These are phyloP conservation scores for Tragelaphus eurycerus DNA, from an alignment of 2,797 vertebrate genomes.

Conservation along the genomic window DNA sequence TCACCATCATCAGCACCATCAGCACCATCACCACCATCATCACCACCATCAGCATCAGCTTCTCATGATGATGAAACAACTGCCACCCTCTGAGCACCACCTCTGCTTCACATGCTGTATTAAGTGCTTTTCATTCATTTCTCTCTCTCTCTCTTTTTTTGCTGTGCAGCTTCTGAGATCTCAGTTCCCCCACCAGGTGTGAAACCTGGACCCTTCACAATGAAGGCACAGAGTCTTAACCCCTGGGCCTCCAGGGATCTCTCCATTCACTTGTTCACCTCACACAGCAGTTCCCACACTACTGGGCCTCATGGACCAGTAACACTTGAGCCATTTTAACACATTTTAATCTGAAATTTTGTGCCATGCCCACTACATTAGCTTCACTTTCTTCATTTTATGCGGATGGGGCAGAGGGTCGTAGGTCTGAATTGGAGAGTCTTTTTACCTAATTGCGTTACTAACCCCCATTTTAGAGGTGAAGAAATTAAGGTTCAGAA, in stretches of 20 bases:
- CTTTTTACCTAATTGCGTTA: background rate
- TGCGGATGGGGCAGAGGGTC: accelerated
- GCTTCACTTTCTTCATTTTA: background rate
- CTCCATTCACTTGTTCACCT: background rate
- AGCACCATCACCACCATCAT: accelerated
- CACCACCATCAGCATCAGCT: accelerated
- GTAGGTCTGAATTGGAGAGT: background rate
- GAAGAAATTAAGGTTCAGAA: background rate
- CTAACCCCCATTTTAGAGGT: background rate
- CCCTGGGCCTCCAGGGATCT: background rate
- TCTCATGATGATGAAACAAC: background rate
- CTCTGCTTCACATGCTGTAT: accelerated
- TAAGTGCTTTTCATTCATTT: background rate
- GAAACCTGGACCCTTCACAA: background rate
- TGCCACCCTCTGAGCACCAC: accelerated
- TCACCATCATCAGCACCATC: accelerated
- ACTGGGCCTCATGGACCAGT: background rate
- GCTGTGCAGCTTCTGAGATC: background rate
- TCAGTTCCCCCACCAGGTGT: background rate
- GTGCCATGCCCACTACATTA: background rate
- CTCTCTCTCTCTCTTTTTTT: background rate
- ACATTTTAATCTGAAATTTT: background rate
- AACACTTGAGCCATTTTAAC: background rate
- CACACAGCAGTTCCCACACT: background rate
- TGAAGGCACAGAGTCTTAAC: background rate